Percentiles rank a stretch among this genome's conserved stretches.
phyloP scores from a whole-genome alignment of 2,888 invertebrate genomes.

The Dichetophora obliterata region DNA sequence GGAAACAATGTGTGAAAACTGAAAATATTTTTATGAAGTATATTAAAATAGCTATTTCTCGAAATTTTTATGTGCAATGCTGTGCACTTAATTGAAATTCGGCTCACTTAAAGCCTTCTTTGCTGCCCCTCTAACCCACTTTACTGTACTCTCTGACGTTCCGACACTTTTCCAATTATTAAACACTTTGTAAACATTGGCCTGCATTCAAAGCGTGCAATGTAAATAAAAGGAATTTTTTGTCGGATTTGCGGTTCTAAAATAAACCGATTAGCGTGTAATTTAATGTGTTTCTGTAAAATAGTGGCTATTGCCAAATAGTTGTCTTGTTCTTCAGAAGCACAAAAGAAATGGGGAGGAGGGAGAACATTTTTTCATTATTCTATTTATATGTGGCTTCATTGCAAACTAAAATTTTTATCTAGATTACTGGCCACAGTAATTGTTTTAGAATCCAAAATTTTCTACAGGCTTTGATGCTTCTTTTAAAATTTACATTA shows the following conservation, averaged over 20 bases:
- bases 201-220: background rate
- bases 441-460: no score
- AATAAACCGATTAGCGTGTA: constrained; percentile 13
- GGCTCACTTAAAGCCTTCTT: no score
- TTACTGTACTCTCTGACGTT: no score
- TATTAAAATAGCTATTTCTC: background rate
- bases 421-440: no score
- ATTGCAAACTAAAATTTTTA: background rate
- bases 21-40: background rate
- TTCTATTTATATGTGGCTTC: background rate
- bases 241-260: background rate
- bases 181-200: background rate
- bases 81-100: no score
- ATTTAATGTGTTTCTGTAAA: background rate
- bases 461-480: no score
- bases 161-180: background rate
- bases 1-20: background rate
- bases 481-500: no score
- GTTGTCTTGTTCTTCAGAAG: background rate
- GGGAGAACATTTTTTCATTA: background rate
- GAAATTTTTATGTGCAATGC: background rate
- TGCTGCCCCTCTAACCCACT: no score
- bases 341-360: background rate
- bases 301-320: background rate
- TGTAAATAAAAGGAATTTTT: constrained; percentile 10